Conservation (phyloP, 2,888 invertebrate genomes). For the Ryuthela nishihirai region DNA sequence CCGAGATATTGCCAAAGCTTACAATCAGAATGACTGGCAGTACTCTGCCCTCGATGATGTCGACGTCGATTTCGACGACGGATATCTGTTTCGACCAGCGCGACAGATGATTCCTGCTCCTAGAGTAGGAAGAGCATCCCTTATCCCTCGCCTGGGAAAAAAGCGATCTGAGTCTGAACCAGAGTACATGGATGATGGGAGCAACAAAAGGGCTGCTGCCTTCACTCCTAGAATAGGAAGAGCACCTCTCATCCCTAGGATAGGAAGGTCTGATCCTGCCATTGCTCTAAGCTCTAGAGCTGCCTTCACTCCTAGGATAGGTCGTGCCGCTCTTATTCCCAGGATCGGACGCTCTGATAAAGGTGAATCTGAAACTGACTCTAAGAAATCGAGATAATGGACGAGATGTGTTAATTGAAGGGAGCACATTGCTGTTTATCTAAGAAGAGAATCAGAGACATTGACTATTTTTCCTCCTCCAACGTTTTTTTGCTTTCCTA, state of each 20-base stretch:
- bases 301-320: conserved; percentile 33
- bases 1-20: neutral
- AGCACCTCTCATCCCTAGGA: conserved; percentile 25
- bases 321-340: conserved; percentile 27
- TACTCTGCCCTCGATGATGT: neutral
- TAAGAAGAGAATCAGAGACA: no score
- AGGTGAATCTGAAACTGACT: neutral
- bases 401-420: no score
- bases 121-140: conserved; percentile 17
- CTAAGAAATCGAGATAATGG: no score
- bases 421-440: no score
- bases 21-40: no score
- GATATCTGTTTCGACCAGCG: conserved; percentile 2
- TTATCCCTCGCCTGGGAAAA: conserved; percentile 32
- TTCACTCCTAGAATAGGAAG: conserved; percentile 19
- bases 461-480: no score
- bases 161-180: conserved; percentile 4
- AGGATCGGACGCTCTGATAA: conserved; percentile 26
- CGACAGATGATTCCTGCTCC: conserved; percentile 22
- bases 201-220: conserved; percentile 2
- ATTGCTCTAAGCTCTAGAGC: conserved; percentile 18
- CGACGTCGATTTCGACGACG: conserved; percentile 5
- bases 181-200: conserved; percentile 1
- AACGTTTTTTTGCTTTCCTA: no score
- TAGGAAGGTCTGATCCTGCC: conserved; percentile 19